Percentiles rank a stretch among this genome's conserved stretches.
These are phyloP conservation scores for Pollenia angustigena DNA, from an alignment of 2,888 invertebrate genomes.

Conservation along the genomic window DNA sequence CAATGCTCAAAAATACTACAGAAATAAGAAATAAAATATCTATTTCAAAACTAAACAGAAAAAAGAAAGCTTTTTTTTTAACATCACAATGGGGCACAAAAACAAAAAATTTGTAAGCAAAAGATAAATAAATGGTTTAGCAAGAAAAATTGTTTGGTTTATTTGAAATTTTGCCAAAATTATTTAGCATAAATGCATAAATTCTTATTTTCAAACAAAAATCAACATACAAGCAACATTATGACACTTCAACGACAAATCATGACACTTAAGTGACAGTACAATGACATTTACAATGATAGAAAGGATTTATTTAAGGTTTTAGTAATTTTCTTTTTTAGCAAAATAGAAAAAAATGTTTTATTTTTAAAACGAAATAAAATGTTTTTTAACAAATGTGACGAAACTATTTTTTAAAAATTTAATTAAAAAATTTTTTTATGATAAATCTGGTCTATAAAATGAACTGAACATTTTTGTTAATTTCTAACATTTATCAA, in stretches of 20 bases:
- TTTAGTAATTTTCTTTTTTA: not conserved
- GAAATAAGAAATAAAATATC: not conserved
- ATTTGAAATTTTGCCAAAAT: slow-evolving; percentile 70
- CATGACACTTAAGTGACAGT: slow-evolving; percentile 70
- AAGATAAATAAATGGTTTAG: not conserved
- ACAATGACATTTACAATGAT: slow-evolving; percentile 63
- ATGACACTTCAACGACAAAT: slow-evolving; percentile 71
- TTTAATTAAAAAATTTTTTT: not conserved
- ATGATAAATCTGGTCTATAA: slow-evolving; percentile 43
- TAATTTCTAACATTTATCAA: slow-evolving; percentile 59
- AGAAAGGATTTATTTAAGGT: slow-evolving; percentile 17
- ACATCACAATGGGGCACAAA: slow-evolving; percentile 16
- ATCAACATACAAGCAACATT: slow-evolving; percentile 36
- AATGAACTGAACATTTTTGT: slow-evolving; percentile 46
- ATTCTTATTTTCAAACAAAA: slow-evolving; percentile 36
- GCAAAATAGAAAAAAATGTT: not conserved
- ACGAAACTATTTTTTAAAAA: not conserved
- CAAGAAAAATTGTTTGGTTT: slow-evolving; percentile 9
- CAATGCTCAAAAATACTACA: not conserved
- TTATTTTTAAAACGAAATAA: slow-evolving; percentile 28
- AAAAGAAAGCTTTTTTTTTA: not conserved
- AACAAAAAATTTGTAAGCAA: not conserved
- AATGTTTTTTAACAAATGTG: slow-evolving; percentile 45
- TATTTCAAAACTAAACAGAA: slow-evolving; percentile 11
- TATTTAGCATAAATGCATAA: slow-evolving; percentile 41